Conservation (phyloP, 2,888 invertebrate species). For the Busseola fusca region DNA sequence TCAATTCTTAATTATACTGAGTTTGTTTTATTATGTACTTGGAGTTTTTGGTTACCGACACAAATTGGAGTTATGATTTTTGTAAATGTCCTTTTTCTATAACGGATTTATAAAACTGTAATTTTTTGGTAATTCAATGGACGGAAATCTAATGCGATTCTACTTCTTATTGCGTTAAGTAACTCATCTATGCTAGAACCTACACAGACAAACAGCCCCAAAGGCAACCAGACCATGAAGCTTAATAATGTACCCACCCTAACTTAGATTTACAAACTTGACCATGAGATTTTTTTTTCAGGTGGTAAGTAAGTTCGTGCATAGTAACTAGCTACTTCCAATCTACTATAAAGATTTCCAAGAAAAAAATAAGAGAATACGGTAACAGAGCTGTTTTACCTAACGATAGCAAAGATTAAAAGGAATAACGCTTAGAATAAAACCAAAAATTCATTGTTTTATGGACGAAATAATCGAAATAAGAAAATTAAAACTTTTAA, state of each 20-base stretch:
- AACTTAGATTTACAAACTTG: conserved; percentile 3
- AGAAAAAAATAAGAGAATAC: conserved; percentile 15
- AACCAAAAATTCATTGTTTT: conserved; percentile 44
- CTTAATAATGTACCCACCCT: conserved; percentile 6
- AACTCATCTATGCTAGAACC: background rate
- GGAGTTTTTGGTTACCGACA: conserved; percentile 53
- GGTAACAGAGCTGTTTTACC: conserved; percentile 33
- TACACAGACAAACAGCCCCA: background rate
- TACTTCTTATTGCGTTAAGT: background rate
- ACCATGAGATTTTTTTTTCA: conserved; percentile 20
- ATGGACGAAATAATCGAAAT: conserved; percentile 45
- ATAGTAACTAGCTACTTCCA: background rate
- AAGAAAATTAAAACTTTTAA: conserved; percentile 32
- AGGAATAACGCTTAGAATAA: conserved; percentile 39
- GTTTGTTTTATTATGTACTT: conserved; percentile 56
- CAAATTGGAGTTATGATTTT: conserved; percentile 43
- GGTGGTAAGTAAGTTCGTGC: background rate
- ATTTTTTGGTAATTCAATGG: background rate
- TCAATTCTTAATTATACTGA: conserved; percentile 60
- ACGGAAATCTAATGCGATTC: background rate
- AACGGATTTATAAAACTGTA: background rate
- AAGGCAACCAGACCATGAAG: background rate
- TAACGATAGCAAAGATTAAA: conserved; percentile 41
- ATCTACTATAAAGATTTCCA: conserved; percentile 5
- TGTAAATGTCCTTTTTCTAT: conserved; percentile 13